These are phyloP conservation scores for Drosophila chauvacae DNA, from an alignment of 1,140 invertebrate genomes.

Conservation along the genomic window DNA sequence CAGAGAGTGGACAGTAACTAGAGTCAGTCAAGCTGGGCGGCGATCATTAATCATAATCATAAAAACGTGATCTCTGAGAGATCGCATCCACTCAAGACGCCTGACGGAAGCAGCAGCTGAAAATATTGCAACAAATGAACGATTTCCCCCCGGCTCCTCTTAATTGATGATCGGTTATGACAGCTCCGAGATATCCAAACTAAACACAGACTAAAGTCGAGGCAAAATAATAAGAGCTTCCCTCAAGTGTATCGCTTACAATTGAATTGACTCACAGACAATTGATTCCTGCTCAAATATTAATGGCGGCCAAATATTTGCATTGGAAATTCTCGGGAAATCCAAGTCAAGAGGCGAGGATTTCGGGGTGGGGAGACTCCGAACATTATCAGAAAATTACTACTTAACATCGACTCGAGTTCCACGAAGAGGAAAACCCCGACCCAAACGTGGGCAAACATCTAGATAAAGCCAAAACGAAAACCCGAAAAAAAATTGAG, in stretches of 20 bases:
- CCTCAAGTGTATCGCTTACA: conserved; percentile 63
- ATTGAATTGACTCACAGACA: conserved; percentile 44
- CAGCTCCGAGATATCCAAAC: conserved; percentile 44
- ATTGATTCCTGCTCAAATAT: conserved; percentile 47
- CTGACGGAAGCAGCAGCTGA: conserved; percentile 72
- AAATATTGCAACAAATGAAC: conserved; percentile 34
- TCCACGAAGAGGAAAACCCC: conserved; percentile 62
- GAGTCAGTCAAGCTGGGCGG: conserved; percentile 19
- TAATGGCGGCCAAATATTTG: conserved; percentile 68
- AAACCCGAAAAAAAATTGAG: conserved; percentile 23
- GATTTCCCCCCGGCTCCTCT: conserved; percentile 23
- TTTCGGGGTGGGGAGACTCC: conserved; percentile 4
- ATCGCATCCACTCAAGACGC: conserved; percentile 35
- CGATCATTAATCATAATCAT: conserved; percentile 74
- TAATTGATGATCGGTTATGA: conserved; percentile 78
- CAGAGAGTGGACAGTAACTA: conserved; percentile 41
- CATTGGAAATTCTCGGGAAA: conserved; percentile 51
- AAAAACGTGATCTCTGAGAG: conserved; percentile 48
- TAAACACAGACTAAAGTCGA: conserved; percentile 22
- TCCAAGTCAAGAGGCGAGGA: conserved; percentile 16
- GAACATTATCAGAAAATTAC: conserved; percentile 80
- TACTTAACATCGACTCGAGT: conserved; percentile 76
- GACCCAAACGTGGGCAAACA: conserved; percentile 60
- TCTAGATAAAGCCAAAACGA: conserved; percentile 71
- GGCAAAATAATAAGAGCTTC: conserved; percentile 22